A percentile compares a stretch with the other conserved stretches of the same genome.
Evolutionary conservation across 2,888 invertebrate genomes (phyloP).

Genomic region (Entomobrya proxima): DNA sequence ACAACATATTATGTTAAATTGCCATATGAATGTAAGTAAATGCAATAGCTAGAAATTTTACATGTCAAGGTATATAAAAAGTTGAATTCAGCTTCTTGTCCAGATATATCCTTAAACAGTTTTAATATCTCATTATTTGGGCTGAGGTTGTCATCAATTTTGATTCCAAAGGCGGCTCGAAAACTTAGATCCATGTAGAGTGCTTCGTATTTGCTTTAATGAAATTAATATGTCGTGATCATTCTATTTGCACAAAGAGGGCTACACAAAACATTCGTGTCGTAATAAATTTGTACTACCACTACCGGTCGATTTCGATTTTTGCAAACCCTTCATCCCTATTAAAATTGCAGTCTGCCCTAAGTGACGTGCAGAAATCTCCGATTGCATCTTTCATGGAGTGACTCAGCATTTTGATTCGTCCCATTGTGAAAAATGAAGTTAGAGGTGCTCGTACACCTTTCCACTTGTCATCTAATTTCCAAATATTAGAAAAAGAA

Average conservation of each 20-base stretch:
- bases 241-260: background rate
- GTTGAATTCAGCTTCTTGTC: conserved; percentile 58
- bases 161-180: conserved; percentile 67
- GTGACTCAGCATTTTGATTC: conserved; percentile 64
- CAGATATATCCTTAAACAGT: conserved; percentile 62
- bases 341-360: conserved; percentile 45
- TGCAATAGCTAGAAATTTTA: conserved; percentile 51
- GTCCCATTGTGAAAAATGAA: conserved; percentile 64
- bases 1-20: background rate
- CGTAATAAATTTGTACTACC: background rate
- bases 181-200: conserved; percentile 65
- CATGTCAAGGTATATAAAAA: conserved; percentile 69
- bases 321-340: conserved; percentile 38
- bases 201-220: conserved; percentile 41
- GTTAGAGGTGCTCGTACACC: conserved; percentile 60
- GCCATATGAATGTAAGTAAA: background rate
- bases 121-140: conserved; percentile 65
- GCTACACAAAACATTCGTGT: background rate
- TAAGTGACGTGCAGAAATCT: conserved; percentile 29
- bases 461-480: conserved; percentile 71
- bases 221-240: background rate
- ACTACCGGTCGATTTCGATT: conserved; percentile 39
- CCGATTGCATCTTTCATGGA: conserved; percentile 60
- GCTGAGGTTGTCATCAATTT: conserved; percentile 63
- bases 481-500: too few relatives aligned